These are phyloP conservation scores for Fragariocoptes setiger DNA, from an alignment of 1,140 invertebrate species.

Conservation along the genomic window DNA sequence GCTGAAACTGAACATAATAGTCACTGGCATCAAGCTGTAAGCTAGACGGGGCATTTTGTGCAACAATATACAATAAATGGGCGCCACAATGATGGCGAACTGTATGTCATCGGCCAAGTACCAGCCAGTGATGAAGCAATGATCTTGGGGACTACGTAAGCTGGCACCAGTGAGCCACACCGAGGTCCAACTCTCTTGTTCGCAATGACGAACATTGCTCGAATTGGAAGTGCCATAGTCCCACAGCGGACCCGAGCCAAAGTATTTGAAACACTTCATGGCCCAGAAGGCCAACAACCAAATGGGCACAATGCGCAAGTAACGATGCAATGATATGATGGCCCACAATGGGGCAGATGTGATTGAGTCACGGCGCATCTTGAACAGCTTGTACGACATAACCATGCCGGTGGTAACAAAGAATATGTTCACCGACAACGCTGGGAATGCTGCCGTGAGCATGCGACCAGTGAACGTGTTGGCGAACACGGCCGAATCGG, in stretches of 20 bases:
- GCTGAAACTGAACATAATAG: too few species aligned
- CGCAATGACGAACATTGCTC: neutral
- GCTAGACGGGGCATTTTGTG: too few species aligned
- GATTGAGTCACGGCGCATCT: too few species aligned
- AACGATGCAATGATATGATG: too few species aligned
- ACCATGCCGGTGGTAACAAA: too few species aligned
- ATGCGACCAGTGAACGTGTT: too few species aligned
- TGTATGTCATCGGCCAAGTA: neutral
- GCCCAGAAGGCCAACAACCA: neutral
- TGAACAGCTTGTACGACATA: too few species aligned
- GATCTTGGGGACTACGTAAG: neutral
- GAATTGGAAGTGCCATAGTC: neutral
- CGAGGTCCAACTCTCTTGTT: neutral
- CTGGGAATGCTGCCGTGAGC: too few species aligned
- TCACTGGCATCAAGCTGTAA: too few species aligned
- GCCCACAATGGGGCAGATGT: too few species aligned
- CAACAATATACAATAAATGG: neutral
- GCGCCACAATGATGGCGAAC: neutral
- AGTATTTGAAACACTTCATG: neutral
- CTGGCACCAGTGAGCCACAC: neutral
- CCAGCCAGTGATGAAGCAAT: neutral
- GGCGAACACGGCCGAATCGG: too few species aligned
- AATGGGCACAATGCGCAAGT: neutral
- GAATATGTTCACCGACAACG: too few species aligned
- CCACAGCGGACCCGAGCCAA: neutral